Conservation (phyloP, 1,140 invertebrate species). For the Bombus pascuorum region DNA sequence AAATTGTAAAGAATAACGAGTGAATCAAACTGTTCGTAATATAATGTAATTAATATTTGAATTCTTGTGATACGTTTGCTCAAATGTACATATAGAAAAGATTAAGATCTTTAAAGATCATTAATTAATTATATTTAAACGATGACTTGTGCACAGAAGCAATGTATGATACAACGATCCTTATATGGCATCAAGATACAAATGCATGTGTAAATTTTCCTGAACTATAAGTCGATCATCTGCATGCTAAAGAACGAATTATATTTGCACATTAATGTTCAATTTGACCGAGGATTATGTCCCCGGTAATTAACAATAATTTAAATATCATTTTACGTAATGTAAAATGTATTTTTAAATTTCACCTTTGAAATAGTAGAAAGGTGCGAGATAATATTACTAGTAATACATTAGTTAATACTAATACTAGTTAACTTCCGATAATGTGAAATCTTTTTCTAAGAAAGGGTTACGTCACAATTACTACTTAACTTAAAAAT, state of each 20-base stretch:
- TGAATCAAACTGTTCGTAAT: neutral
- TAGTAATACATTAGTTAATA: too few relatives aligned
- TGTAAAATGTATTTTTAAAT: neutral
- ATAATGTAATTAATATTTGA: neutral
- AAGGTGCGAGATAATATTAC: neutral
- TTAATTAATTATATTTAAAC: neutral
- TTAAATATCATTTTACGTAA: neutral
- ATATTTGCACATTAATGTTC: constrained; percentile 13
- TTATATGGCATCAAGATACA: neutral
- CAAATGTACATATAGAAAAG: neutral
- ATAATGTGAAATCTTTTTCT: neutral
- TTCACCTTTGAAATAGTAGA: too few relatives aligned
- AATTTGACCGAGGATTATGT: neutral
- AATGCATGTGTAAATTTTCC: constrained; percentile 22
- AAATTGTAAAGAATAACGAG: neutral
- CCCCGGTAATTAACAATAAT: neutral
- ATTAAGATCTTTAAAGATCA: neutral
- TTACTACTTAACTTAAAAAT: neutral
- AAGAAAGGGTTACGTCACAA: neutral
- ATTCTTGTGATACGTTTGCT: neutral
- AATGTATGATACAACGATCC: constrained; percentile 7
- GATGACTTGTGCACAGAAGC: neutral
- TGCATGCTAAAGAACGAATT: constrained; percentile 23
- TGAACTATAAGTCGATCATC: neutral
- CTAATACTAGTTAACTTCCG: neutral